These are phyloP conservation scores for Anastrepha ludens DNA, from an alignment of 1,140 invertebrate species.

Conservation along the genomic window DNA sequence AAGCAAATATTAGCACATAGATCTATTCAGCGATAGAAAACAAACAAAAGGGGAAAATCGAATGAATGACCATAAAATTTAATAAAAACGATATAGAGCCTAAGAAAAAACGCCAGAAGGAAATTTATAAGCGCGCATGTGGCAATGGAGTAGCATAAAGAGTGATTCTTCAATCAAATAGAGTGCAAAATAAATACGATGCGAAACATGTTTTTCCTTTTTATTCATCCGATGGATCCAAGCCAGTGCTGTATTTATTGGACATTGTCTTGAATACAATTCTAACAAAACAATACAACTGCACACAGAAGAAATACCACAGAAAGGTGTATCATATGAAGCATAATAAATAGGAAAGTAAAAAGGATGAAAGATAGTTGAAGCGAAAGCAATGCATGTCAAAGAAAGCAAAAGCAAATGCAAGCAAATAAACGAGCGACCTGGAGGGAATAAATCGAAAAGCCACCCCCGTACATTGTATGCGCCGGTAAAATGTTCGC, in stretches of 20 bases:
- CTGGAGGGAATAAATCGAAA: neutral
- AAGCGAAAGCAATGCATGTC: slow-evolving; percentile 14
- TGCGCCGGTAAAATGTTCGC: slow-evolving; percentile 12
- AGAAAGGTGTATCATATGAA: neutral
- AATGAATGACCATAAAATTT: neutral
- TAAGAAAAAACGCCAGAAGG: neutral
- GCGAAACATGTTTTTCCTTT: neutral
- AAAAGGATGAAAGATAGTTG: neutral
- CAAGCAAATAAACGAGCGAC: neutral
- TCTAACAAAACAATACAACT: neutral
- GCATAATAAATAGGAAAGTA: neutral
- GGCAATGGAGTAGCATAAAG: neutral
- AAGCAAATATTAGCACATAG: neutral
- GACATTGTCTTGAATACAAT: neutral
- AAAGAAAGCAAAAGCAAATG: slow-evolving; percentile 38
- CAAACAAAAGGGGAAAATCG: slow-evolving; percentile 8
- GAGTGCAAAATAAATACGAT: slow-evolving; percentile 29
- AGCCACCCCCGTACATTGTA: neutral
- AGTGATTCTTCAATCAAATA: slow-evolving; percentile 34
- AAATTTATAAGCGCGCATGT: neutral
- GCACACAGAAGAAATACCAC: neutral
- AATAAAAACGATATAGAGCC: neutral
- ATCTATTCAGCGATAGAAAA: neutral
- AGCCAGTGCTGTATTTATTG: neutral
- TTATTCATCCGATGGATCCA: neutral